Evolutionary conservation across 2,888 invertebrate species (phyloP), one percentile per base, ranked within the genome.

Genomic region (Taphrorychus bicolor): DNA sequence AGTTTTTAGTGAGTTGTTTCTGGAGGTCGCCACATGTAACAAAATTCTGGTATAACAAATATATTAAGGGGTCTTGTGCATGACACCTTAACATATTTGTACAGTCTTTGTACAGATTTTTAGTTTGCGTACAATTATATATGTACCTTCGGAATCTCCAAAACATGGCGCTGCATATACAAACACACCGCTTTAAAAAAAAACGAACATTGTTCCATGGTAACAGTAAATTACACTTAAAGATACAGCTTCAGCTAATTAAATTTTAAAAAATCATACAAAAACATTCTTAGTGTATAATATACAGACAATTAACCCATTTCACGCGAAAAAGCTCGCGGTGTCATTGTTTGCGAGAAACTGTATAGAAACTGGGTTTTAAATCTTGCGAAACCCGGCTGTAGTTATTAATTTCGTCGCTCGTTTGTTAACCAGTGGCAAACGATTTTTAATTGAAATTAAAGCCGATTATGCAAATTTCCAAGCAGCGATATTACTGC

Each of bases 281-380:
- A 32, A 52, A 52, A 52, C 11, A 2, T n/a, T n/a, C n/a, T n/a
- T n/a, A n/a, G n/a, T n/a, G n/a, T n/a, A n/a, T n/a, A n/a, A n/a
- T n/a, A n/a, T n/a, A n/a, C n/a, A n/a, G n/a, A 17, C 52, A 52
- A 52, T 52, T 52, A 52, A 52, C 52, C 52, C 52, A 52, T 16
- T 52, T 52, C 52, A 22, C 52, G 52, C 52, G 7, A 22, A 22
- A 52, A 52, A 52, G 23, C 52, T 9, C n/a, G 21, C 23, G n/a
- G n/a, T n/a, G n/a, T n/a, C 23, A 21, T 22, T 49, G 32, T 32
- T 32, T 7, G 32, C 32, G 32, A 32, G 32, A 32, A 32, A 32
- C n/a, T n/a, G n/a, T n/a, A 32, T 32, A 32, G 32, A 32, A 32
- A 32, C 32, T 11, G 3, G 32, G 32, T 7, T 32, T 32, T 32